These are phyloP conservation scores for Platanista minor DNA, from an alignment of 2,113 vertebrate genomes.

Conservation along the genomic window DNA sequence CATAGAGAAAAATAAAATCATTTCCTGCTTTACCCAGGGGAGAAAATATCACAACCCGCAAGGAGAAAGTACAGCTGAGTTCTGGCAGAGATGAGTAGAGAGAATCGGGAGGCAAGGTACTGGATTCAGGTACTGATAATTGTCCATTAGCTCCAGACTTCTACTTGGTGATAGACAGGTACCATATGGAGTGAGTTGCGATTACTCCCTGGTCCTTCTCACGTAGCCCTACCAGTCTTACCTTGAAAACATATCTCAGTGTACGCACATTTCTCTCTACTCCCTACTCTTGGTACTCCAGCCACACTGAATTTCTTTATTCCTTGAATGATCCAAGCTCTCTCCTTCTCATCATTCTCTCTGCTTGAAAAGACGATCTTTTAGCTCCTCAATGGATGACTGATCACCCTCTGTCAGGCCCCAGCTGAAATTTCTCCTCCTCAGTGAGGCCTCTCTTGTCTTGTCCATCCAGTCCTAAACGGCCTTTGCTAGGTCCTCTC, in stretches of 20 bases:
- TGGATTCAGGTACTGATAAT: neutral
- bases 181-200: neutral
- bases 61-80: neutral
- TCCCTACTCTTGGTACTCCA: neutral
- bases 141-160: neutral
- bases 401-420: neutral
- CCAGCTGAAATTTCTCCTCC: neutral
- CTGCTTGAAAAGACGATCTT: neutral
- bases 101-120: neutral
- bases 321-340: neutral
- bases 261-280: neutral
- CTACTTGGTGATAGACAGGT: neutral
- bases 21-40: neutral
- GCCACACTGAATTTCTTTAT: neutral
- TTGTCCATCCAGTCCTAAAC: neutral
- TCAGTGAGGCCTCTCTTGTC: neutral
- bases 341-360: neutral
- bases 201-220: neutral
- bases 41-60: neutral
- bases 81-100: neutral
- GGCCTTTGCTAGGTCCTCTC: neutral
- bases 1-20: neutral
- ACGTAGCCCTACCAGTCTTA: neutral
- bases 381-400: neutral
- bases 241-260: neutral